Conservation (phyloP, 1,140 invertebrate genomes). For the Apis dorsata region DNA sequence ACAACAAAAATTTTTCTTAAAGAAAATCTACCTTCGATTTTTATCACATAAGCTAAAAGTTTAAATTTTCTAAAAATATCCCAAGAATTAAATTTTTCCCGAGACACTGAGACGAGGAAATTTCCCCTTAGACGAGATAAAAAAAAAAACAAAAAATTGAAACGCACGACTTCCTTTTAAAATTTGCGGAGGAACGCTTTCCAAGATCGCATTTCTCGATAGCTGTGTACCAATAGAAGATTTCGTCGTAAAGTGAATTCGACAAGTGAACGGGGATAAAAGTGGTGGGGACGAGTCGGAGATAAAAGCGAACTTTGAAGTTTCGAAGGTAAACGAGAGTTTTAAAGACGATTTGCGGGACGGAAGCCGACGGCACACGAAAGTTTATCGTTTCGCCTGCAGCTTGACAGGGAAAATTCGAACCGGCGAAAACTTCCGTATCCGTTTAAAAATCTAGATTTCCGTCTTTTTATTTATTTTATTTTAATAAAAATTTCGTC, state of each 20-base stretch:
- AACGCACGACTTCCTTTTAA: not conserved
- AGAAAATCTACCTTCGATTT: too few relatives aligned
- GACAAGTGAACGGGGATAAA: not conserved
- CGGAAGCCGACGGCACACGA: not conserved
- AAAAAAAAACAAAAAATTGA: not conserved
- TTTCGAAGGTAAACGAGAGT: slow-evolving; percentile 39
- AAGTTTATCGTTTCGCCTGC: slow-evolving; percentile 31
- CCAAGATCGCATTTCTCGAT: slow-evolving; percentile 15
- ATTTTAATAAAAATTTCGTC: too few relatives aligned
- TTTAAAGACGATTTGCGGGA: slow-evolving; percentile 39
- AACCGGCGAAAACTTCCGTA: slow-evolving; percentile 9
- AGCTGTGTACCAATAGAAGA: not conserved
- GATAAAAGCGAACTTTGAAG: slow-evolving; percentile 46
- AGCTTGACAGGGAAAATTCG: not conserved
- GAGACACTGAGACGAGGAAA: not conserved
- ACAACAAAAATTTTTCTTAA: too few relatives aligned
- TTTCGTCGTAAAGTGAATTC: slow-evolving; percentile 29
- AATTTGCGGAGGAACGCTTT: not conserved
- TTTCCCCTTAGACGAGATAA: not conserved
- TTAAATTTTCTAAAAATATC: too few relatives aligned
- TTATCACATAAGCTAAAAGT: too few relatives aligned
- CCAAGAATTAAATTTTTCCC: not conserved
- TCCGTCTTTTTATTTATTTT: not conserved
- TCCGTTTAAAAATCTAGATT: not conserved
- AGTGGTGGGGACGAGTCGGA: not conserved